Evolutionary conservation across 2,113 vertebrate species (phyloP).

Genomic region (Brienomyrus brachyistius): DNA sequence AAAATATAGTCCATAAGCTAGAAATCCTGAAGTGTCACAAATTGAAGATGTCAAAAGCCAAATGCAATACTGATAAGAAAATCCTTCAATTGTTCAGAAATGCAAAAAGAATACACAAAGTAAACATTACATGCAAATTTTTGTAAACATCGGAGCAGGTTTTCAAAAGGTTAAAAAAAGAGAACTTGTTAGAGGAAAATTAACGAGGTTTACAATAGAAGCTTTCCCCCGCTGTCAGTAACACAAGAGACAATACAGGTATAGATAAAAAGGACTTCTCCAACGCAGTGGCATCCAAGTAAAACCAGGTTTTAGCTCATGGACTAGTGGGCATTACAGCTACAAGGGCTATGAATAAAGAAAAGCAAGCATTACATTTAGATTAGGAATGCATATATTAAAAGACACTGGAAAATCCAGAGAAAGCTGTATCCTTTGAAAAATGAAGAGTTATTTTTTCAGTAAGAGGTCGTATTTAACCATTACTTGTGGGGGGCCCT

Average conservation of each 20-base stretch:
- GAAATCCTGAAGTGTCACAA: constrained; percentile 54
- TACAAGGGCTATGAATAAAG: constrained; percentile 90
- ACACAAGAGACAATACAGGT: constrained; percentile 61
- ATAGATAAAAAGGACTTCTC: constrained; percentile 61
- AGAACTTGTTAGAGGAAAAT: constrained; percentile 62
- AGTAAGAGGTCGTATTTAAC: constrained; percentile 87
- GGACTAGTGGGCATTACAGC: constrained; percentile 92
- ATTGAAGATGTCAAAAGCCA: constrained; percentile 42
- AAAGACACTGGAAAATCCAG: constrained; percentile 94
- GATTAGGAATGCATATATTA: constrained; percentile 90
- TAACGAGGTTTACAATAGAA: constrained; percentile 51
- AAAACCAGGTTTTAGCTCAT: constrained; percentile 98
- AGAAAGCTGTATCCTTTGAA: constrained; percentile 99
- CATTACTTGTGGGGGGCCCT: constrained; percentile 91
- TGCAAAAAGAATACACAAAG: constrained; percentile 47
- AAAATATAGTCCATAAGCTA: constrained; percentile 56
- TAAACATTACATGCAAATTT: constrained; percentile 64
- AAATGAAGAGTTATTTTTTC: constrained; percentile 96
- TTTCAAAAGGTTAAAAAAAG: constrained; percentile 56
- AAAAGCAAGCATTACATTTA: constrained; percentile 97
- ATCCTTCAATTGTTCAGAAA: constrained; percentile 50
- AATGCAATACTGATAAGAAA: constrained; percentile 44
- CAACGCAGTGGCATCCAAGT: constrained; percentile 59
- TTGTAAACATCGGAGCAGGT: constrained; percentile 45
- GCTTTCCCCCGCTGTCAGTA: constrained; percentile 60